These are phyloP conservation scores for Halictus ligatus DNA, from an alignment of 2,888 invertebrate species.

Conservation along the genomic window DNA sequence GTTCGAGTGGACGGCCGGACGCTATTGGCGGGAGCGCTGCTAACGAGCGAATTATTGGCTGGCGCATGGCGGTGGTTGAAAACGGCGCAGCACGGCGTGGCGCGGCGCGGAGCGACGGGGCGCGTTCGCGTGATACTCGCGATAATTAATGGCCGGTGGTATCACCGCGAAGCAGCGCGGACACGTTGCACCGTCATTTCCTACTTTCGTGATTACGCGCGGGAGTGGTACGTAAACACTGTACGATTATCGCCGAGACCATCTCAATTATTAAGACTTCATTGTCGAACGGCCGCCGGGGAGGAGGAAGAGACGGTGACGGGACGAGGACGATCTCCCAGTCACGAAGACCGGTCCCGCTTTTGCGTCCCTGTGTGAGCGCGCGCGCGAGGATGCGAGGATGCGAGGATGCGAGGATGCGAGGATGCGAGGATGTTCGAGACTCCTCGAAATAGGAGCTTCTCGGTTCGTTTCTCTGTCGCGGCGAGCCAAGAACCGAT, in stretches of 20 bases:
- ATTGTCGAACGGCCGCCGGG: slow-evolving; percentile 37
- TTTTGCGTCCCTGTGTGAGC: not conserved
- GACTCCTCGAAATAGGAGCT: slow-evolving; percentile 4
- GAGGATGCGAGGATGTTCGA: not conserved
- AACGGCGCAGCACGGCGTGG: slow-evolving; percentile 33
- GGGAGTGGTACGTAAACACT: slow-evolving; percentile 59
- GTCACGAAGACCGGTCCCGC: not conserved
- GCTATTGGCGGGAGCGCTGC: slow-evolving; percentile 70
- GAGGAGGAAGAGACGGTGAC: slow-evolving; percentile 1
- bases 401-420: not conserved
- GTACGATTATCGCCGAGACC: slow-evolving; percentile 60
- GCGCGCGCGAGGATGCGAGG: not conserved
- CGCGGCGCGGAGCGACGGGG: slow-evolving; percentile 23
- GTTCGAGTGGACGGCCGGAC: slow-evolving; percentile 50
- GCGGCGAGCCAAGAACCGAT: not conserved
- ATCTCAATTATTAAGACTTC: slow-evolving; percentile 67
- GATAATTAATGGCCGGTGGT: slow-evolving; percentile 68
- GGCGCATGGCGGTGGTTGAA: slow-evolving; percentile 58
- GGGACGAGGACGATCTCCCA: slow-evolving; percentile 6
- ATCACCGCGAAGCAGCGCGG: slow-evolving; percentile 53
- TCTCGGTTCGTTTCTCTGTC: not conserved
- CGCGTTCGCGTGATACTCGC: slow-evolving; percentile 54
- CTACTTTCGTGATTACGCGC: slow-evolving; percentile 75
- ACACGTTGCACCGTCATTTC: slow-evolving; percentile 75
- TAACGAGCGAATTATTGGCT: slow-evolving; percentile 74